These are phyloP conservation scores for Nasonia longicornis DNA, from an alignment of 1,140 invertebrate species.

Conservation along the genomic window DNA sequence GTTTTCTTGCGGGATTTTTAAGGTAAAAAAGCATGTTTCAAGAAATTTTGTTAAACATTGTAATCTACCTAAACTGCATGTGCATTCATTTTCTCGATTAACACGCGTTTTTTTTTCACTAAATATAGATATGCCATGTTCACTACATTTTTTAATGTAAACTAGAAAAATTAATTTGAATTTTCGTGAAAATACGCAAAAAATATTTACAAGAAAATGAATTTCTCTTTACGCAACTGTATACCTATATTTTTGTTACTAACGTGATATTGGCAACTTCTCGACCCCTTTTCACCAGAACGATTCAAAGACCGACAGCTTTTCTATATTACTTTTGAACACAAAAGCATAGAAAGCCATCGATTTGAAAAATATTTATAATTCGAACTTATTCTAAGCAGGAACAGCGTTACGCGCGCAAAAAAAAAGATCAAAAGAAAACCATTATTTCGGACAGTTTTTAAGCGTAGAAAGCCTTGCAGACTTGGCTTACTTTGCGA, in stretches of 20 bases:
- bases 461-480: slow-evolving; percentile 68
- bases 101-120: no score
- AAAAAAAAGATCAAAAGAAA: slow-evolving; percentile 3
- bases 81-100: no score
- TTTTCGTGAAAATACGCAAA: no score
- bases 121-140: no score
- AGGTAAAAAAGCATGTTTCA: no score
- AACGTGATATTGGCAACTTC: neutral
- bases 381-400: neutral
- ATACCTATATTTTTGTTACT: neutral
- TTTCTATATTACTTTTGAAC: neutral
- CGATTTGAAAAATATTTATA: neutral
- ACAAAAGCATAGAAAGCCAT: neutral
- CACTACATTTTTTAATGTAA: no score
- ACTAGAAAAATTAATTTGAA: no score
- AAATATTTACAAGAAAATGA: no score
- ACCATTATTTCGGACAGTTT: slow-evolving; percentile 45
- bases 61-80: no score
- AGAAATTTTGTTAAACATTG: no score
- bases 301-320: neutral
- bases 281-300: neutral
- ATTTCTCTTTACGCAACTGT: neutral
- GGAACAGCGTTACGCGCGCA: neutral
- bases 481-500: slow-evolving; percentile 74
- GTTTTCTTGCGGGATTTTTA: neutral